phyloP scores from a whole-genome alignment of 2,797 vertebrate genomes.

The Cossypha caffra region DNA sequence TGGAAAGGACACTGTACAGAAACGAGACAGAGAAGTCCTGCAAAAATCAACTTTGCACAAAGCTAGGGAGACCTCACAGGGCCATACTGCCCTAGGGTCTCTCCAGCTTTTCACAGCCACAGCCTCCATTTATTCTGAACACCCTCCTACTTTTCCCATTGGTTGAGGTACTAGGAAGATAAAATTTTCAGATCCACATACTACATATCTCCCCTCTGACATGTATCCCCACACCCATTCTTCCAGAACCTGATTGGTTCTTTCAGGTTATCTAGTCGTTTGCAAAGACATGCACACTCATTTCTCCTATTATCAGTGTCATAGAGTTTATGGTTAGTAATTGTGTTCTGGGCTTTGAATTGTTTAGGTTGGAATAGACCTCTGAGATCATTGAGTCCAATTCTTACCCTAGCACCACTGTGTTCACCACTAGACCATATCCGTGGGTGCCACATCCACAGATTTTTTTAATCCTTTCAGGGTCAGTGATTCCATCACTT shows the following conservation, averaged over 20 bases:
- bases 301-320: not conserved
- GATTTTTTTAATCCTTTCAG: not conserved
- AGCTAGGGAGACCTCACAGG: not conserved
- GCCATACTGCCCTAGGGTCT: not conserved
- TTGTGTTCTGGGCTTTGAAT: not conserved
- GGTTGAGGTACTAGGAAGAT: not conserved
- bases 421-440: not conserved
- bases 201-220: not conserved
- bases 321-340: accelerated
- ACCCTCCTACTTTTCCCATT: accelerated
- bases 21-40: not conserved
- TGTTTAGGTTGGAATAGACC: not conserved
- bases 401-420: not conserved
- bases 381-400: not conserved
- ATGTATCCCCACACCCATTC: not conserved
- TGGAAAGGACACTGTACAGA: not conserved
- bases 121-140: not conserved
- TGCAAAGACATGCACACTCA: not conserved
- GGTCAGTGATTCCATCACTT: not conserved
- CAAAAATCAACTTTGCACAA: not conserved
- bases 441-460: not conserved
- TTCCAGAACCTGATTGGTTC: not conserved
- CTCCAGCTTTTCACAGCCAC: no score
- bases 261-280: accelerated
- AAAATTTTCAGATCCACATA: accelerated